A percentile compares a stretch with the other conserved stretches of the same genome.
Evolutionary conservation across 1,140 invertebrate species (phyloP).

Genomic region (Lethocerus indicus): DNA sequence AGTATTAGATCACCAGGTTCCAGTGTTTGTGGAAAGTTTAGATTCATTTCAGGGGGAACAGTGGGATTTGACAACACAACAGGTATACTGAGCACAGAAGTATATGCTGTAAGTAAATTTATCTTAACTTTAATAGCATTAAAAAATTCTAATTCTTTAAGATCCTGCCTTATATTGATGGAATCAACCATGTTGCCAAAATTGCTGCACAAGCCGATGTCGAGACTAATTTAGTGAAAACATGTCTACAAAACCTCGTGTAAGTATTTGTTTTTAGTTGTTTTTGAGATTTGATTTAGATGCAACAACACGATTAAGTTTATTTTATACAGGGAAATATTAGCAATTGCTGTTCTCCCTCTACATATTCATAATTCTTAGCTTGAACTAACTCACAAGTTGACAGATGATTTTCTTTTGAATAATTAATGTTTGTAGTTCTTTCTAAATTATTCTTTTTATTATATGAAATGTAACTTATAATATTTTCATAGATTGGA

Average conservation of each 20-base stretch:
- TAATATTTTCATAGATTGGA: too few relatives aligned
- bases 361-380: too few relatives aligned
- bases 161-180: conserved; percentile 79
- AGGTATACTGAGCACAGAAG: conserved; percentile 27
- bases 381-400: too few relatives aligned
- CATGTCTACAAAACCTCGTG: conserved; percentile 83
- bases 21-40: conserved; percentile 51
- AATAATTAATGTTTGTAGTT: too few relatives aligned
- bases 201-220: conserved; percentile 74
- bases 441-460: neutral
- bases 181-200: conserved; percentile 75
- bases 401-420: too few relatives aligned
- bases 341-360: too few relatives aligned
- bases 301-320: too few relatives aligned
- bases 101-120: neutral
- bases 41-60: conserved; percentile 40
- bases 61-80: conserved; percentile 88
- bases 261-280: conserved; percentile 34
- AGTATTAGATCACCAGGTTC: conserved; percentile 81
- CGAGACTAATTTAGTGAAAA: conserved; percentile 84
- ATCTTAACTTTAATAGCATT: neutral
- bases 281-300: too few relatives aligned
- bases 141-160: conserved; percentile 22
- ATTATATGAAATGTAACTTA: too few relatives aligned
- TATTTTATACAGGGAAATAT: too few relatives aligned